phyloP scores from a whole-genome alignment of 2,113 vertebrate species.

The Paraplagusia blochii region DNA sequence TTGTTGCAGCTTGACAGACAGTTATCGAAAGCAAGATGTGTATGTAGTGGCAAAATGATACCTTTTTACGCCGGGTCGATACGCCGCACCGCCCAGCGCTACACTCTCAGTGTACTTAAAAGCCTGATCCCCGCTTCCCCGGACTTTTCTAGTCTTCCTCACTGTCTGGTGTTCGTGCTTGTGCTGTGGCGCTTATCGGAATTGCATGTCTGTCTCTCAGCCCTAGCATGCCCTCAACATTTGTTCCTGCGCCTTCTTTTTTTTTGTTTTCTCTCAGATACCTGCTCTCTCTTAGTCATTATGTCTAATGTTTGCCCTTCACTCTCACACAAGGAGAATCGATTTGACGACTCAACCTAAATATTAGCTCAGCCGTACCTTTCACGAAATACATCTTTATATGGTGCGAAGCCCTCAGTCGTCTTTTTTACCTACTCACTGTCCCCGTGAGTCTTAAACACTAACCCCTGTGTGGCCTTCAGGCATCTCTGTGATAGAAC shows the following conservation, averaged over 20 bases:
- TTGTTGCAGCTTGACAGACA: constrained; percentile 79
- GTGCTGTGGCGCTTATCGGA: constrained; percentile 28
- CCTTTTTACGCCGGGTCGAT: constrained; percentile 47
- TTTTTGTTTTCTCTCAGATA: constrained; percentile 39
- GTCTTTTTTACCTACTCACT: constrained; percentile 25
- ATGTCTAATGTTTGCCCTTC: constrained; percentile 19
- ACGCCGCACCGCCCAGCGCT: constrained; percentile 30
- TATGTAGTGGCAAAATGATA: constrained; percentile 57
- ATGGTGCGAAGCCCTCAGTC: constrained; percentile 5
- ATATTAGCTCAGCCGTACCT: constrained; percentile 17
- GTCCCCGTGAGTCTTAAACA: constrained; percentile 46
- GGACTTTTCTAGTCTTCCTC: constrained; percentile 11
- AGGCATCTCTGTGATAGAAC: constrained; percentile 58
- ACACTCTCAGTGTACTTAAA: constrained; percentile 19
- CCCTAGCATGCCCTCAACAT: constrained; percentile 39
- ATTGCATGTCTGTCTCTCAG: constrained; percentile 52
- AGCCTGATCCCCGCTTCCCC: constrained; percentile 30
- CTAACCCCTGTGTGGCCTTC: constrained; percentile 48
- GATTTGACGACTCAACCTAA: constrained; percentile 53
- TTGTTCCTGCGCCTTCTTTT: constrained; percentile 29
- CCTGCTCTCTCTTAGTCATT: constrained; percentile 34
- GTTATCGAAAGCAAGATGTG: constrained; percentile 53
- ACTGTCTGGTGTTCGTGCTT: constrained; percentile 36
- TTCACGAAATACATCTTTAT: constrained; percentile 10
- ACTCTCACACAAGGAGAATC: constrained; percentile 58